Percentiles rank a stretch among this genome's conserved stretches.
These are phyloP conservation scores for Colossoma macropomum DNA, from an alignment of 2,113 vertebrate species.

Conservation along the genomic window DNA sequence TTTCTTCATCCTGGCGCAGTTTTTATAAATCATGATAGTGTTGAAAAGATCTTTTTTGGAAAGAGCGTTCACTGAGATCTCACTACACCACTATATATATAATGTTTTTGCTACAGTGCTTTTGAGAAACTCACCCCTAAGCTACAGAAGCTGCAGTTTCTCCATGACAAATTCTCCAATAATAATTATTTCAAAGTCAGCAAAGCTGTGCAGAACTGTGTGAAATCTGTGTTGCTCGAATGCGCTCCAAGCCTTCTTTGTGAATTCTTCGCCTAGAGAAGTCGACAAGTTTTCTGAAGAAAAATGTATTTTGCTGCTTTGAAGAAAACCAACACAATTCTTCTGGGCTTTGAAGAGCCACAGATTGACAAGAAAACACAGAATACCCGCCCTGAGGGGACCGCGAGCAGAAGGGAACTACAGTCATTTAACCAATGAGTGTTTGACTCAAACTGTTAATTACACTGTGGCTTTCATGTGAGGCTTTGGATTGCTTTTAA, in stretches of 20 bases:
- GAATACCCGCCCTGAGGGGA: neutral
- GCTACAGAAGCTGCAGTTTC: neutral
- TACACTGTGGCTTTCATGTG: neutral
- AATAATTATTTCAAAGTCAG: constrained; percentile 10
- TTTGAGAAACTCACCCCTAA: neutral
- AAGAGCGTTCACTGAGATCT: neutral
- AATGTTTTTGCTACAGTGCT: neutral
- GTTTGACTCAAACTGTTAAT: neutral
- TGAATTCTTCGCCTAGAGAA: neutral
- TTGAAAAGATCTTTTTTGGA: neutral
- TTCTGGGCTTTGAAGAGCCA: neutral
- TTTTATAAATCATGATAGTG: too few relatives aligned
- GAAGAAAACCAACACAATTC: neutral
- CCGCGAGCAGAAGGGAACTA: neutral
- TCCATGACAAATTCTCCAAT: neutral
- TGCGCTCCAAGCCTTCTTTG: neutral
- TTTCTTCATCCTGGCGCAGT: too few relatives aligned
- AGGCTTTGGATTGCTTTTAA: neutral
- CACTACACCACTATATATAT: neutral
- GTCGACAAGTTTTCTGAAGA: neutral
- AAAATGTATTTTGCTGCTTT: neutral
- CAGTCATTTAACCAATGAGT: neutral
- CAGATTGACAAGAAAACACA: neutral
- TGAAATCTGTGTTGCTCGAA: neutral
- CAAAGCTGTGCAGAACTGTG: neutral